Conservation (phyloP, 2,888 invertebrate genomes). For the Gymnoscelis rufifasciata region DNA sequence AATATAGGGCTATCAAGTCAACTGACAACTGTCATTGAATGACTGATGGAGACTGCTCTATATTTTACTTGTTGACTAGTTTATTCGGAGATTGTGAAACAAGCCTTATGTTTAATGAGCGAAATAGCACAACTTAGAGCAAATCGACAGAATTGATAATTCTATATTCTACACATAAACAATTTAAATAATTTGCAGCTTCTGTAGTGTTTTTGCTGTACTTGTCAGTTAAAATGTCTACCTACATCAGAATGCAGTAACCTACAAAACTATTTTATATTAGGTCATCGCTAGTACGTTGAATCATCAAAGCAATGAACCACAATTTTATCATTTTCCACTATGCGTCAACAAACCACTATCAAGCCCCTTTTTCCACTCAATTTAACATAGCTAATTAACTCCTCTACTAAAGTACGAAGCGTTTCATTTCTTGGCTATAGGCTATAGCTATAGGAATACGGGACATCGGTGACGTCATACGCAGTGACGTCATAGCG, state of each 20-base stretch:
- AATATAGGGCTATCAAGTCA: no score
- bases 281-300: constrained; percentile 15
- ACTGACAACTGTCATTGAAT: no score
- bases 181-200: background rate
- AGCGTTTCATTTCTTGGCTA: constrained; percentile 2
- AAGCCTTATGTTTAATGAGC: no score
- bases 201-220: constrained; percentile 3
- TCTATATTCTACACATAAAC: no score
- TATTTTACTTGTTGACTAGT: no score
- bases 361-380: background rate
- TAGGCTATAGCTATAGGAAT: constrained; percentile 8
- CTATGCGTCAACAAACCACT: constrained; percentile 1
- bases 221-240: background rate
- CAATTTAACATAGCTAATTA: background rate
- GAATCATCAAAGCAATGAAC: constrained; percentile 12
- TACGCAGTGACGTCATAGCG: constrained; percentile 2
- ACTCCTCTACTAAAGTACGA: background rate
- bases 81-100: no score
- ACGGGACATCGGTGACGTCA: constrained; percentile 5
- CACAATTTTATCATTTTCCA: constrained; percentile 14
- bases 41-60: no score
- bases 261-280: constrained; percentile 10
- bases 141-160: no score
- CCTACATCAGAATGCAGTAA: constrained; percentile 9
- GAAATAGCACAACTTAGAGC: no score